Base-by-base conservation (phyloP, 2,888 invertebrate genomes). In the Dryadula phaetusa region DNA sequence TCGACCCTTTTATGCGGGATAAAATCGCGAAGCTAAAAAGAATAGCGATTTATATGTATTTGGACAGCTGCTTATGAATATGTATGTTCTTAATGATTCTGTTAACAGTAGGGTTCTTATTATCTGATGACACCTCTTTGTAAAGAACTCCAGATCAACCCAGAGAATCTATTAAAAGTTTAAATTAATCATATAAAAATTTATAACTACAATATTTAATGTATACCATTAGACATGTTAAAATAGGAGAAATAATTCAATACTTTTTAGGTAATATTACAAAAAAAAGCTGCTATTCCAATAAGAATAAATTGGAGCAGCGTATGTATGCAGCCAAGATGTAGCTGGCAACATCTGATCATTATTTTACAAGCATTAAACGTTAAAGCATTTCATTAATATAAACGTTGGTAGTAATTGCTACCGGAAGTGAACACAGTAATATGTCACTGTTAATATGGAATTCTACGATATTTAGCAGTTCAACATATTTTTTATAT, bases 291-390 rank as follows among this genome's bases (percentile, higher is more conserved):
- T 54, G 37, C 1, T 37, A 37, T 37, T 22, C 20, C 37, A 54
- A 54, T 37, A 22, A 28, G 32, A 52, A 52, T 32, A 52, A 52
- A 52, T 32, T 56, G 25, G 56, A 25, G 56, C 40, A 40, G n/a
- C 56, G 40, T 56, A 40, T 56, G 40, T 52, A 32, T 18, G 32
- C 10, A 56, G 56, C 56, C 56, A 56, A 56, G 56, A 40, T 56
- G 56, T 56, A 56, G 56, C 56, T 56, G 56, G 56, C 56, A 25
- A 14, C 56, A 56, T 56, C 56, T 56, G 56, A 56, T 40, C 56
- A 56, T 56, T 56, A 56, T 56, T 56, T 56, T n/a, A 40, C 56
- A 40, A 56, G 22, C 37, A 22, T 56, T 56, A 56, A 56, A 56
- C 40, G 56, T 56, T 56, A 40, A 56, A 56, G 40, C 28, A 52